Base-by-base conservation (phyloP, 2,888 invertebrate species). In the Melangyna quadrimaculata region DNA sequence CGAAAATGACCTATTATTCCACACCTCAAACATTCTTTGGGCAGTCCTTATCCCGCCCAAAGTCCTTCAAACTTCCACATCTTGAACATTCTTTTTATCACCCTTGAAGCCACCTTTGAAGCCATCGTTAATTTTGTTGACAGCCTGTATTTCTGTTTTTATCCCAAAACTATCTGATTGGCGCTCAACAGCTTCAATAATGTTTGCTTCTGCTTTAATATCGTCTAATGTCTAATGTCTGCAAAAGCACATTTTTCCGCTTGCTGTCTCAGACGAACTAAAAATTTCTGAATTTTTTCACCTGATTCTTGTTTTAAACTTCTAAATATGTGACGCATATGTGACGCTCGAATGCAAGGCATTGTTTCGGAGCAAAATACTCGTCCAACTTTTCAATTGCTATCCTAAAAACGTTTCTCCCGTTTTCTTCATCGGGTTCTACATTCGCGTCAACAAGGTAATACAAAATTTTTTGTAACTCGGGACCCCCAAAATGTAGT, bases 181-280 rank as follows among this genome's bases (percentile, higher is more conserved):
- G 22, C 48, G 22, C 19, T 48, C 48, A 10, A 48, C 19, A 19
- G 48, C 48, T 48, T 19, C 48, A 48, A 48, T 48, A 48, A 48
- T 22, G 48, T 48, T 48, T 48, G 48, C 48, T 48, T 48, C 48
- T 10, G 10, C 48, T 48, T 48, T 48, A 12, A 48, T 48, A 10
- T 48, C 19, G 9, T 48, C 48, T 19, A 48, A 48, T 3, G 48
- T 48, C 48, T 48, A 48, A 48, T 48, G 10, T 48, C 48, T 3
- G 48, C 48, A 48, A 65, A 65, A 65, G 45, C 29, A 65, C 65
- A 48, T 45, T 65, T 65, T 45, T 65, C 63, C 22, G 48, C 48
- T 10, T 65, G 65, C 65, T 65, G 45, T 45, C 63, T 65, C 32
- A 65, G 63, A 65, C 63, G 45, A 29, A 45, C 45, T 65, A 63